Conservation (phyloP, 2,888 invertebrate genomes). For the Apantesis nais region DNA sequence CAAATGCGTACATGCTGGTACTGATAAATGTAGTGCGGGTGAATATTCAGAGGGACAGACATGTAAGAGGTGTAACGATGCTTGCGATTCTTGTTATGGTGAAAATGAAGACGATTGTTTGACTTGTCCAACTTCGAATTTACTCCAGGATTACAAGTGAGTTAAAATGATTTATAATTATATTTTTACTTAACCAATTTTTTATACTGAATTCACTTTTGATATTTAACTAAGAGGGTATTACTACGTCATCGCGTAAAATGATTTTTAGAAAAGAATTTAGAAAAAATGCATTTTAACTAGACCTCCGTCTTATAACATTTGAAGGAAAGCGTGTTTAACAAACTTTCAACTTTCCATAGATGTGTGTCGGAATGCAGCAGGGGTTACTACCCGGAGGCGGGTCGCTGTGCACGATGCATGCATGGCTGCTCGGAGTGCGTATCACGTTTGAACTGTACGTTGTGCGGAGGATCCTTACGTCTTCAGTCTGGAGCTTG, state of each 20-base stretch:
- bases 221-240: too few relatives aligned
- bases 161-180: conserved; percentile 17
- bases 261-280: too few relatives aligned
- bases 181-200: neutral
- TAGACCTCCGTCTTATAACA: neutral
- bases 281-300: too few relatives aligned
- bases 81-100: conserved; percentile 94
- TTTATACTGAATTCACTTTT: too few relatives aligned
- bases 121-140: conserved; percentile 90
- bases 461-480: conserved; percentile 90
- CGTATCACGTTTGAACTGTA: conserved; percentile 92
- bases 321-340: neutral
- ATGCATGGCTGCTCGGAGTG: conserved; percentile 92
- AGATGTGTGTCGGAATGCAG: conserved; percentile 92
- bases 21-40: conserved; percentile 89
- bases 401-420: conserved; percentile 91
- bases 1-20: conserved; percentile 89
- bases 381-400: conserved; percentile 90
- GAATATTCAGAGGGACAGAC: conserved; percentile 86
- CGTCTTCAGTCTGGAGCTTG: conserved; percentile 94
- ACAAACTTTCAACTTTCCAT: neutral
- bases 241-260: too few relatives aligned
- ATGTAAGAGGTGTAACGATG: conserved; percentile 91
- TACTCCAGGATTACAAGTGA: conserved; percentile 87
- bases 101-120: conserved; percentile 90